A percentile compares a stretch with the other conserved stretches of the same genome.
Evolutionary conservation across 2,888 invertebrate genomes (phyloP).

Genomic region (Trissonchulus latispiculum): DNA sequence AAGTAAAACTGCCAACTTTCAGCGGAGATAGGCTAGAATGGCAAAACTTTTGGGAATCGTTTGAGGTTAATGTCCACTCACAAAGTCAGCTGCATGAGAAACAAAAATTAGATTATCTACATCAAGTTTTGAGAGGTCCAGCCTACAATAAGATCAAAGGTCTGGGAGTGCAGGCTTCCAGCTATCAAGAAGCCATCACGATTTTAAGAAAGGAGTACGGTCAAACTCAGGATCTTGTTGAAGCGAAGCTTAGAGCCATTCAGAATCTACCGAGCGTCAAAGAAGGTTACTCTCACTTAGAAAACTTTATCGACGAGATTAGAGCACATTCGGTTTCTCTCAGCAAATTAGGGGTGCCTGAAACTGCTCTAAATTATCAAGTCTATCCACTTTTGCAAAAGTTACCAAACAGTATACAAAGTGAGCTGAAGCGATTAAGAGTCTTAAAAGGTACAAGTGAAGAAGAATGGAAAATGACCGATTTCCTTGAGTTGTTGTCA

Average conservation of each 20-base stretch:
- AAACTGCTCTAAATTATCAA: not conserved
- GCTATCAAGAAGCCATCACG: not conserved
- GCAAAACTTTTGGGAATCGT: constrained; percentile 6
- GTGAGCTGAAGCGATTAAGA: not conserved
- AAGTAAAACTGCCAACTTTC: not conserved
- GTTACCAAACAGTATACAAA: not conserved
- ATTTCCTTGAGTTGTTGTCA: not conserved
- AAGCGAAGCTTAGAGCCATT: not conserved
- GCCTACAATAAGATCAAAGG: constrained; percentile 4
- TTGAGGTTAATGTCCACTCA: not conserved
- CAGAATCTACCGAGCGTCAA: not conserved
- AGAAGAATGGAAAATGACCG: not conserved
- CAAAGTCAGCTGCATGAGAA: not conserved
- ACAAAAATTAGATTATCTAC: constrained; percentile 5
- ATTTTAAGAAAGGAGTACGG: not conserved
- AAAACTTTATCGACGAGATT: not conserved
- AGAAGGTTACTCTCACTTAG: not conserved
- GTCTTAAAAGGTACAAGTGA: not conserved
- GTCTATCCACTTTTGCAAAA: not conserved
- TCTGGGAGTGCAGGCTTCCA: not conserved
- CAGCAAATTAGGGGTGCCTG: not conserved
- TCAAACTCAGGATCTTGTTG: not conserved
- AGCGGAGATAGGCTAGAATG: not conserved
- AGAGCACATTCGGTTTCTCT: not conserved
- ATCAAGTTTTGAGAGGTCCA: not conserved